Percentiles rank a stretch among this genome's conserved stretches.
Evolutionary conservation across 2,888 invertebrate species (phyloP).

Genomic region (Malacosoma neustria): DNA sequence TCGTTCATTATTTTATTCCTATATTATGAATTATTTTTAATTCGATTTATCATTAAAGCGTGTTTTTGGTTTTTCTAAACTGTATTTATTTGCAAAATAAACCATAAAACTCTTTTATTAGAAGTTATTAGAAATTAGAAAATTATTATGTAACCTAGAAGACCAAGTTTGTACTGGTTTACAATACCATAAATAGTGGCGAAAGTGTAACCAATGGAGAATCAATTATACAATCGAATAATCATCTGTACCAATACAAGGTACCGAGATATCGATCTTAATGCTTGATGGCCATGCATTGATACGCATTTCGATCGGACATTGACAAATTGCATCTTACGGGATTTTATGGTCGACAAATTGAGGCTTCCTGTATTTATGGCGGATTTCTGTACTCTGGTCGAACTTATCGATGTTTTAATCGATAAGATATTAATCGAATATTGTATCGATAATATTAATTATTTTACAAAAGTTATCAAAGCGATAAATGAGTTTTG

Average conservation of each 20-base stretch:
- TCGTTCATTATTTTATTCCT: no score
- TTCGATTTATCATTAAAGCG: no score
- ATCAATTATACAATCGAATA: conserved; percentile 32
- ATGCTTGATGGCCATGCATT: conserved; percentile 51
- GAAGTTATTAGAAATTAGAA: no score
- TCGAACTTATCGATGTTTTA: conserved; percentile 29
- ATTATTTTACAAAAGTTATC: conserved; percentile 2
- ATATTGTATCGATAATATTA: conserved; percentile 13
- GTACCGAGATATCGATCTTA: conserved; percentile 55
- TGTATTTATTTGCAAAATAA: no score
- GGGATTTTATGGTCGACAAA: conserved; percentile 56
- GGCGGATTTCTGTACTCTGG: conserved; percentile 27
- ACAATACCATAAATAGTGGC: no score
- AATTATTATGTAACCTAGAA: no score
- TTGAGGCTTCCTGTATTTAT: conserved; percentile 58
- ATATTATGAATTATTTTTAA: no score
- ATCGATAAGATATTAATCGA: conserved; percentile 27
- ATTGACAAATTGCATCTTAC: conserved; percentile 62
- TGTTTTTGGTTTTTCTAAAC: no score
- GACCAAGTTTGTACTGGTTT: no score
- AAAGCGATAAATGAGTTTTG: no score
- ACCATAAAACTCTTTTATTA: no score
- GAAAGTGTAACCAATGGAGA: no score
- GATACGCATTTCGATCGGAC: conserved; percentile 53
- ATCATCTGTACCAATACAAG: conserved; percentile 51